phyloP scores from a whole-genome alignment of 2,113 vertebrate species.

The Hiodon alosoides region DNA sequence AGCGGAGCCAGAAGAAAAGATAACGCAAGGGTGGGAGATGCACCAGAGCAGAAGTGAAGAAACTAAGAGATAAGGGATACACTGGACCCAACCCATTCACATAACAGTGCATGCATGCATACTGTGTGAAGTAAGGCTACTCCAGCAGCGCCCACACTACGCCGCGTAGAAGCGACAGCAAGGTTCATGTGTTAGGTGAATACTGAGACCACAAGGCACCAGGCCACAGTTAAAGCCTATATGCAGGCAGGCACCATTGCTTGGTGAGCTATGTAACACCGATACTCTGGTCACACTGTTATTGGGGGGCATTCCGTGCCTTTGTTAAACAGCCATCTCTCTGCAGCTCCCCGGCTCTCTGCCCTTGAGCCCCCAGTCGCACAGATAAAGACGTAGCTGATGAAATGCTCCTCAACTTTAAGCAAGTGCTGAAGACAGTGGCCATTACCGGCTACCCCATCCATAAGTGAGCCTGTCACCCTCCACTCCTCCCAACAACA shows the following conservation, averaged over 20 bases:
- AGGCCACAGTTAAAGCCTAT: constrained; percentile 25
- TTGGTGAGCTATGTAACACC: constrained; percentile 42
- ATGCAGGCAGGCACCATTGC: constrained; percentile 32
- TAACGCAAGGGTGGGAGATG: no score
- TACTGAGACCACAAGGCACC: constrained; percentile 1
- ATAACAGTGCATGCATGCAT: neutral
- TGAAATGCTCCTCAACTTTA: constrained; percentile 47
- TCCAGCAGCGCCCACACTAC: neutral
- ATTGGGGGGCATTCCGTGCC: constrained; percentile 46
- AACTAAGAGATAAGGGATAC: neutral
- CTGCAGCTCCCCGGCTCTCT: constrained; percentile 14
- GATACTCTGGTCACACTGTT: constrained; percentile 40
- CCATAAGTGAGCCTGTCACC: constrained; percentile 34
- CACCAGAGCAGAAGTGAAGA: no score
- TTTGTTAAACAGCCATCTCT: constrained; percentile 42
- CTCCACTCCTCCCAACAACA: neutral
- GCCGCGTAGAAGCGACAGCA: neutral
- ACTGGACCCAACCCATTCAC: neutral
- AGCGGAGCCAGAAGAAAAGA: no score
- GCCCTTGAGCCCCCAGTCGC: constrained; percentile 15
- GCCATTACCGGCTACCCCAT: constrained; percentile 49
- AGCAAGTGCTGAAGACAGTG: constrained; percentile 38
- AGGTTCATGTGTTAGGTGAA: constrained; percentile 17
- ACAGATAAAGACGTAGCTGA: constrained; percentile 51
- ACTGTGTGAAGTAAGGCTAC: neutral